phyloP scores from a whole-genome alignment of 2,113 vertebrate species.

The Riparia riparia region DNA sequence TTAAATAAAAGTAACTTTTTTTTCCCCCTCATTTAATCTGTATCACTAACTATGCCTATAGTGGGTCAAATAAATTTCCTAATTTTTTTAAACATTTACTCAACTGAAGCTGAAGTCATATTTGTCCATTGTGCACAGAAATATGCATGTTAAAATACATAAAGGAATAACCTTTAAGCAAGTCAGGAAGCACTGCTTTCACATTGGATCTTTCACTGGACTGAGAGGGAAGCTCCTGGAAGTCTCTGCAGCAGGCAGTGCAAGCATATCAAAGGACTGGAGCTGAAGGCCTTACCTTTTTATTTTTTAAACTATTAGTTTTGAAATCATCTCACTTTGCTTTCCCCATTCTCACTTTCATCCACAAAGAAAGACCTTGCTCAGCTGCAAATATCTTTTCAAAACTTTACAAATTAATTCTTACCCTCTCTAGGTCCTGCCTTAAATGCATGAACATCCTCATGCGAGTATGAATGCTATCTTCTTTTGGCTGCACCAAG shows the following conservation, averaged over 20 bases:
- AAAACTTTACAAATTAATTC: constrained; percentile 29
- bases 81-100: neutral
- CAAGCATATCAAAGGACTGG: neutral
- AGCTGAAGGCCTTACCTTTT: neutral
- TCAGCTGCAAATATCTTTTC: neutral
- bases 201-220: neutral
- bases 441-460: constrained; percentile 99
- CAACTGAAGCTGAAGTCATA: neutral
- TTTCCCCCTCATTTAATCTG: neutral
- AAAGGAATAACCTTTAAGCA: neutral
- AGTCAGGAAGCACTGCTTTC: neutral
- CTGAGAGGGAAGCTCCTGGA: neutral
- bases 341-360: neutral
- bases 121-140: neutral
- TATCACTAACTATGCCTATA: neutral
- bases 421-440: constrained; percentile 96
- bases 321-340: neutral
- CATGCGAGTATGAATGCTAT: constrained; percentile 96
- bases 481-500: constrained; percentile 91
- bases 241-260: neutral
- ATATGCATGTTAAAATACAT: neutral
- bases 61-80: neutral
- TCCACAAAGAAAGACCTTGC: neutral
- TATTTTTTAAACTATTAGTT: neutral
- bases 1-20: neutral